phyloP scores from a whole-genome alignment of 2,797 vertebrate species.

The Cryptoblepharus egeriae region DNA sequence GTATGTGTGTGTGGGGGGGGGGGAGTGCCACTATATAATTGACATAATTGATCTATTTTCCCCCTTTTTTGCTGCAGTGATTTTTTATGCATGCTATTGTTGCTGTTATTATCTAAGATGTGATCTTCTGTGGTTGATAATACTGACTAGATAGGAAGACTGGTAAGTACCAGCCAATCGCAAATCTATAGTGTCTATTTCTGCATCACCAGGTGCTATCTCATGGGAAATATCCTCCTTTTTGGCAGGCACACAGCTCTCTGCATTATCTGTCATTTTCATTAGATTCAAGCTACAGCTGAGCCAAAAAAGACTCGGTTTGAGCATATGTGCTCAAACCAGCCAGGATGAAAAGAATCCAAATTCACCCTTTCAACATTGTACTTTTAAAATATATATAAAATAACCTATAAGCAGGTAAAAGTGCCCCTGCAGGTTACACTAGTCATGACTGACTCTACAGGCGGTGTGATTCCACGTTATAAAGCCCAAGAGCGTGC shows the following conservation, averaged over 20 bases:
- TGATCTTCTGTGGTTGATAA: constrained; percentile 88
- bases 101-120: constrained; percentile 84
- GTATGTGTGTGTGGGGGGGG: constrained; percentile 40
- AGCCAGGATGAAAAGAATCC: constrained; percentile 77
- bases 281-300: constrained; percentile 82
- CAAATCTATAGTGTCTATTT: constrained; percentile 82
- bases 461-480: too few species aligned
- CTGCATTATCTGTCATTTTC: constrained; percentile 86
- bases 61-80: constrained; percentile 84
- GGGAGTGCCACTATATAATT: constrained; percentile 88
- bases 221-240: constrained; percentile 84
- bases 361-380: constrained; percentile 76
- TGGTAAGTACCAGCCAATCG: constrained; percentile 85
- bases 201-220: constrained; percentile 83
- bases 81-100: constrained; percentile 87
- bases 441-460: too few species aligned
- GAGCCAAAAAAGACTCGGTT: constrained; percentile 81
- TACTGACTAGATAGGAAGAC: constrained; percentile 82
- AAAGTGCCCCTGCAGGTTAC: too few species aligned
- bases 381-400: constrained; percentile 15
- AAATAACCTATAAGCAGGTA: constrained; percentile 65
- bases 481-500: too few species aligned
- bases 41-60: constrained; percentile 91
- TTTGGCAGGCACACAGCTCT: constrained; percentile 82
- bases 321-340: constrained; percentile 80